phyloP scores from a whole-genome alignment of 2,797 vertebrate genomes.

The Acanthis flammea region DNA sequence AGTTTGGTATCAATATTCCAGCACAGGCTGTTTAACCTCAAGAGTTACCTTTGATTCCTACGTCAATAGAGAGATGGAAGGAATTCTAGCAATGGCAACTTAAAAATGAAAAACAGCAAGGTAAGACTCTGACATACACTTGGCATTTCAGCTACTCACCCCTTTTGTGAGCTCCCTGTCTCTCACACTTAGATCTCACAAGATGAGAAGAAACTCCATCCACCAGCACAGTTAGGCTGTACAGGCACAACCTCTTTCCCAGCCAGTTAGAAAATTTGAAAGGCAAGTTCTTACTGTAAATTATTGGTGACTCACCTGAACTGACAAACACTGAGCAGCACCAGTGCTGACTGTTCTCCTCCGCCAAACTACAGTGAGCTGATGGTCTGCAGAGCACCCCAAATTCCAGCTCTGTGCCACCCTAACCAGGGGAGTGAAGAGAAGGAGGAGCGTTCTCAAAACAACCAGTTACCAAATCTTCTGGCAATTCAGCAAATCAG shows the following conservation, averaged over 20 bases:
- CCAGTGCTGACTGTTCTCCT: neutral
- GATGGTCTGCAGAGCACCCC: neutral
- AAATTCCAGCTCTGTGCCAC: neutral
- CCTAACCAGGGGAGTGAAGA: neutral
- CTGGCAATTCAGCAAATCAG: neutral
- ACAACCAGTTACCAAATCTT: neutral
- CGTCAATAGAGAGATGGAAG: neutral
- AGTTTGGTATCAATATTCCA: neutral
- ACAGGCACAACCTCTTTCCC: neutral
- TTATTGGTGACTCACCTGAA: conserved; percentile 1
- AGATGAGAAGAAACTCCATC: neutral
- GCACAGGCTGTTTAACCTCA: neutral
- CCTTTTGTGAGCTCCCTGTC: neutral
- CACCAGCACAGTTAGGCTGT: neutral
- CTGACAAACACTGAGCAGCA: neutral
- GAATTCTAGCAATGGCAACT: neutral
- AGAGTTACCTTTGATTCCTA: neutral
- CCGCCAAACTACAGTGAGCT: neutral
- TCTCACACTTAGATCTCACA: neutral
- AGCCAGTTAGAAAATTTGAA: conserved; percentile 11
- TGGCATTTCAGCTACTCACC: conserved; percentile 2
- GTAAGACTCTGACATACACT: neutral
- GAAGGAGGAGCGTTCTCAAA: neutral
- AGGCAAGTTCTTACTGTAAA: conserved; percentile 47
- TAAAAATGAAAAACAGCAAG: neutral